These are phyloP conservation scores for Tipula unca DNA, from an alignment of 2,888 invertebrate genomes.

Conservation along the genomic window DNA sequence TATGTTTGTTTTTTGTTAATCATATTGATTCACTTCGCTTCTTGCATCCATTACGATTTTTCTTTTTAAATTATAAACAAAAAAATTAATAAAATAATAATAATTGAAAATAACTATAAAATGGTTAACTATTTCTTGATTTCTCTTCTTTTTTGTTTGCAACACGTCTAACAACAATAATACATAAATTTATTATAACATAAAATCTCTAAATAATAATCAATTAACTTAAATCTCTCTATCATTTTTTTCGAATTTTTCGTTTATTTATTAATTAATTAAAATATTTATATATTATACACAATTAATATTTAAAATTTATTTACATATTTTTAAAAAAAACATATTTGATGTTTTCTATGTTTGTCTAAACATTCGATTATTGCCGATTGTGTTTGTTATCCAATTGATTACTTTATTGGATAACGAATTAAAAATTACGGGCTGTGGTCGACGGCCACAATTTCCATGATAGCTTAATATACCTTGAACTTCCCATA, in stretches of 20 bases:
- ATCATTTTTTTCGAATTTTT: neutral
- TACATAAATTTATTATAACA: neutral
- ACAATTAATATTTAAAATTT: neutral
- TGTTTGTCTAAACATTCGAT: conserved; percentile 9
- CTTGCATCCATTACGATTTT: neutral
- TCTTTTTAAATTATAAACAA: neutral
- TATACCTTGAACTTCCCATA: conserved; percentile 53
- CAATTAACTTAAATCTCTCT: neutral
- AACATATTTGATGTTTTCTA: neutral
- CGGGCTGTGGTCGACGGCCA: conserved; percentile 48
- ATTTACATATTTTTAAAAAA: neutral
- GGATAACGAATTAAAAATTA: conserved; percentile 46
- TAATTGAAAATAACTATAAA: neutral
- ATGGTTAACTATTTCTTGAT: neutral
- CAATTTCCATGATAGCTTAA: conserved; percentile 52
- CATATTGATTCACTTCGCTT: neutral
- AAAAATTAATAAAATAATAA: neutral
- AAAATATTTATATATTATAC: conserved; percentile 8
- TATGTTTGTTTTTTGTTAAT: neutral
- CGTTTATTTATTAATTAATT: neutral
- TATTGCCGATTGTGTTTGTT: conserved; percentile 27
- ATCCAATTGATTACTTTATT: conserved; percentile 27
- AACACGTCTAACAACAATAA: neutral
- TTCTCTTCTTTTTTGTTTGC: neutral
- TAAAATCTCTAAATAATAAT: neutral